A percentile compares a stretch with the other conserved stretches of the same genome.
phyloP scores from a whole-genome alignment of 2,113 vertebrate genomes.

The Oxyruncus cristatus region DNA sequence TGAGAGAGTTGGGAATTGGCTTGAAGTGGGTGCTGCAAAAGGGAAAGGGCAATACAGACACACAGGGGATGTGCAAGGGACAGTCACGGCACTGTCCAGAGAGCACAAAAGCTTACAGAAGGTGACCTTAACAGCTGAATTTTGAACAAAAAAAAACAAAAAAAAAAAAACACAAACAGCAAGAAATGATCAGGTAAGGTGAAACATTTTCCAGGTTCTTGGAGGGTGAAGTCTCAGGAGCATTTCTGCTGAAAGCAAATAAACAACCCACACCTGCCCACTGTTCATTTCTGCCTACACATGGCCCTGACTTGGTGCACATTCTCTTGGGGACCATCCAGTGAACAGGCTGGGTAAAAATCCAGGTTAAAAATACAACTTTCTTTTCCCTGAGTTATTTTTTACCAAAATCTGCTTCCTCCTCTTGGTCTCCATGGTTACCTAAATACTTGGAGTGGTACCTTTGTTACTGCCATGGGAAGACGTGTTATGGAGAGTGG shows the following conservation, averaged over 20 bases:
- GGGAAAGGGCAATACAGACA: background rate
- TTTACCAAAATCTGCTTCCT: background rate
- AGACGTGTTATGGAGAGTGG: background rate
- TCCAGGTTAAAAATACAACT: background rate
- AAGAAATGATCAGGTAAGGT: background rate
- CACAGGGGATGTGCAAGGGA: background rate
- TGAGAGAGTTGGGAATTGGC: background rate
- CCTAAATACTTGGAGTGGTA: background rate
- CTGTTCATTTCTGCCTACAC: background rate
- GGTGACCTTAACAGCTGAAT: background rate
- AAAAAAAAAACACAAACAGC: background rate
- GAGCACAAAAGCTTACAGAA: background rate
- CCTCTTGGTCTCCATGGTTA: conserved; percentile 35
- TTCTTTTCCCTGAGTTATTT: background rate
- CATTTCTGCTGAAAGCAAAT: background rate
- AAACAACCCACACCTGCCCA: background rate
- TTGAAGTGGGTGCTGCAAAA: background rate
- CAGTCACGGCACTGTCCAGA: background rate
- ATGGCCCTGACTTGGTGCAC: background rate
- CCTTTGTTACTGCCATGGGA: background rate
- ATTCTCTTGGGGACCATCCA: background rate
- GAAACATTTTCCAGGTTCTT: background rate
- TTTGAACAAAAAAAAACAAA: background rate
- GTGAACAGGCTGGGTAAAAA: background rate
- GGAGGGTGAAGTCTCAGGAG: background rate